These are phyloP conservation scores for Plodia interpunctella DNA, from an alignment of 1,140 invertebrate genomes.

Conservation along the genomic window DNA sequence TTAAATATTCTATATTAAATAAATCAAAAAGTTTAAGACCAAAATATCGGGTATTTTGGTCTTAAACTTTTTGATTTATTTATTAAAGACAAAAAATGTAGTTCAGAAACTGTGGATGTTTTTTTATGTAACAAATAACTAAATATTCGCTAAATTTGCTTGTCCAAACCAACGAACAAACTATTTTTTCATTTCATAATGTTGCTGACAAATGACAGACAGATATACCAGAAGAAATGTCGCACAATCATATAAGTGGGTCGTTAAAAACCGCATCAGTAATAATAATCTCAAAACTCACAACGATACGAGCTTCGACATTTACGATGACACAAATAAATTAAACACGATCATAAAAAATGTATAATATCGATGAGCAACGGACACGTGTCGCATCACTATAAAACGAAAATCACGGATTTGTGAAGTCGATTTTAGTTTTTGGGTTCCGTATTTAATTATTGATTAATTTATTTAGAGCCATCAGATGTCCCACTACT, in stretches of 20 bases:
- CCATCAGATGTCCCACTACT: too few relatives aligned
- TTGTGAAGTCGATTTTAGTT: constrained; percentile 6
- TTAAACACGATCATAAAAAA: constrained; percentile 63
- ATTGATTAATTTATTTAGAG: too few relatives aligned
- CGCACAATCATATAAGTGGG: constrained; percentile 44
- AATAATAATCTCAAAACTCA: constrained; percentile 55
- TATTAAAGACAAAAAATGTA: too few relatives aligned
- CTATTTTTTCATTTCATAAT: background rate
- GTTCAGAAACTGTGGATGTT: too few relatives aligned
- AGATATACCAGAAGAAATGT: constrained; percentile 8
- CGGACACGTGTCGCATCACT: constrained; percentile 62
- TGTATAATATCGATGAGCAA: constrained; percentile 51
- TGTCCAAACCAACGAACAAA: too few relatives aligned
- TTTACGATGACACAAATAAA: constrained; percentile 66
- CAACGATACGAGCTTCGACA: constrained; percentile 52
- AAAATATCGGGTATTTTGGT: too few relatives aligned
- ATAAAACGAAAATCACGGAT: constrained; percentile 36
- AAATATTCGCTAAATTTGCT: too few relatives aligned
- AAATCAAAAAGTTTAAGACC: too few relatives aligned
- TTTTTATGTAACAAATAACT: too few relatives aligned
- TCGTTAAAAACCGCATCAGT: constrained; percentile 59
- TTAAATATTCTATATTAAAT: too few relatives aligned
- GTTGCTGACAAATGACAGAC: background rate
- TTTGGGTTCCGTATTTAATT: background rate
- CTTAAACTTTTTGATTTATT: too few relatives aligned